Base-by-base conservation (phyloP, 1,140 invertebrate species). In the Nasonia longicornis region DNA sequence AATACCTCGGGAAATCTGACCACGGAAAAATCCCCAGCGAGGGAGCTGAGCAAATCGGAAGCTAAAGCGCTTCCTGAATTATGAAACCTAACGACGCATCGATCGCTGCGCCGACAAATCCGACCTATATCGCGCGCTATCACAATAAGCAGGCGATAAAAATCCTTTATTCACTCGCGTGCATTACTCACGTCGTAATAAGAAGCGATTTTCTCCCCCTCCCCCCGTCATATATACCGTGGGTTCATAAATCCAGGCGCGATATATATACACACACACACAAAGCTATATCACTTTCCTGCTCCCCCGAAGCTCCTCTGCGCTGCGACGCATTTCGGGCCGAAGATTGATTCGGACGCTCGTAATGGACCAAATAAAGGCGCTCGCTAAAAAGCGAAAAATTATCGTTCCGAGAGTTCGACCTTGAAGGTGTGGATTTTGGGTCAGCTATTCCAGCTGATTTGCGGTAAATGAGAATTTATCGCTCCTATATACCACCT, bases 101-200 rank as follows among this genome's bases (percentile, higher is more conserved):
- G 48, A 74, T 58, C 48, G 3, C 31, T 35, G 48, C 16, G 48
- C 16, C 48, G 31, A 74, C 48, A 74, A 63, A 74, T 74, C 42
- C 52, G 31, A 35, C 72, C 52, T 0, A 14, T n/a, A 52, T 45
- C n/a, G 73, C 7, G 73, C n/a, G 6, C 58, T n/a, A 67, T 20
- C 52, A 42, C 74, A 77, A 77, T 77, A 77, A 77, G 76, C 76
- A 69, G 66, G 38, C 66, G 69, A 79, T 79, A 79, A 79, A 72
- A 72, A 79, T 79, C 26, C 20, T 79, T 79, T 79, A 79, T 79
- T 77, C 76, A 77, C 35, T 48, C 20, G 16, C 20, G 16, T 3
- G 12, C 66, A 48, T 69, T 77, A 16, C 64, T 77, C 66, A 31
- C 20, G 26, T 26, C 42, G 66, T 31, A 52, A 77, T 77, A 69